A percentile compares a stretch with the other conserved stretches of the same genome.
phyloP scores from a whole-genome alignment of 2,888 invertebrate genomes.

The Subacronicta megacephala region DNA sequence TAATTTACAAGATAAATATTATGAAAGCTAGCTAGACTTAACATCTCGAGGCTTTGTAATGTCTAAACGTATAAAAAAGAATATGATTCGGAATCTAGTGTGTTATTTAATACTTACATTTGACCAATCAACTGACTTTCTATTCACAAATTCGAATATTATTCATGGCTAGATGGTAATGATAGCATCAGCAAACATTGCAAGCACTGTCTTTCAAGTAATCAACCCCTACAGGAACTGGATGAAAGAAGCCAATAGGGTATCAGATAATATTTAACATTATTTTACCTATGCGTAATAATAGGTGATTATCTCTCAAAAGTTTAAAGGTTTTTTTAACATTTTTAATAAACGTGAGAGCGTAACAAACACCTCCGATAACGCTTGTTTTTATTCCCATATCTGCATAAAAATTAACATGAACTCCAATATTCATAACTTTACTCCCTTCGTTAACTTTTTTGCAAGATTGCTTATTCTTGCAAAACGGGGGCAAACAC shows the following conservation, averaged over 20 bases:
- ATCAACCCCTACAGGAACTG: no score
- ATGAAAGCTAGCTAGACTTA: slow-evolving; percentile 1
- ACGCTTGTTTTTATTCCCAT: slow-evolving; percentile 20
- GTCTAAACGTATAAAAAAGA: not conserved
- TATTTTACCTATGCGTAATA: no score
- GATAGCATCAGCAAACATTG: no score
- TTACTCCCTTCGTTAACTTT: slow-evolving; percentile 19
- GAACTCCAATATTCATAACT: slow-evolving; percentile 42
- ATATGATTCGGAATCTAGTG: no score
- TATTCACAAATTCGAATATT: no score
- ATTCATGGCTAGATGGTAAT: no score
- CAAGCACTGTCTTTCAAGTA: no score
- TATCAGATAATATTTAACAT: no score
- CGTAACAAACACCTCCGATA: not conserved
- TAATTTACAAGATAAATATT: slow-evolving; percentile 22
- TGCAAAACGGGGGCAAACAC: slow-evolving; percentile 15
- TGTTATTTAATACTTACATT: no score
- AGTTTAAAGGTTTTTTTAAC: not conserved
- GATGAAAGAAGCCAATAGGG: no score
- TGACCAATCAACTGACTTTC: no score
- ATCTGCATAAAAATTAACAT: slow-evolving; percentile 32
- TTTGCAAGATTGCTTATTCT: slow-evolving; percentile 22
- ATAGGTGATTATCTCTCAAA: no score
- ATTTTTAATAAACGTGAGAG: slow-evolving; percentile 24
- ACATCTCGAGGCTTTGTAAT: not conserved